These are phyloP conservation scores for Drosophila austrosaltans DNA, from an alignment of 2,888 invertebrate species.

Conservation along the genomic window DNA sequence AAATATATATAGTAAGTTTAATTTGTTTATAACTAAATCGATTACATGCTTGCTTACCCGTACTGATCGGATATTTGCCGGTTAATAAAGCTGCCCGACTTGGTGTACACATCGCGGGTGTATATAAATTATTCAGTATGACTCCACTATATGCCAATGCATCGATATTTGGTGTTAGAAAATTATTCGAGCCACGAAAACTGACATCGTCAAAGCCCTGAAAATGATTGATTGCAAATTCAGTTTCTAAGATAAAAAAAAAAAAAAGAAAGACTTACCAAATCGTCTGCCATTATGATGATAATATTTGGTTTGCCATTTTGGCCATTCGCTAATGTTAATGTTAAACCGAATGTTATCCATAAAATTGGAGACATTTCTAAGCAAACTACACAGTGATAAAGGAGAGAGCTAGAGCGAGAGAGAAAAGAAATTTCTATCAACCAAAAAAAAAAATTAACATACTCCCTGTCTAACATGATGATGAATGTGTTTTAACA, in stretches of 20 bases:
- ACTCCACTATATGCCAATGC: slow-evolving; percentile 92
- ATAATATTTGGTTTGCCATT: slow-evolving; percentile 87
- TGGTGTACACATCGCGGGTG: slow-evolving; percentile 93
- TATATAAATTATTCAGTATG: slow-evolving; percentile 91
- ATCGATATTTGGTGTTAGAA: slow-evolving; percentile 95
- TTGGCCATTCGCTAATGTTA: slow-evolving; percentile 1
- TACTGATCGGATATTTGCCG: slow-evolving; percentile 93
- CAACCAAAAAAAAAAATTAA: slow-evolving; percentile 7
- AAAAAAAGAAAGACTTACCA: slow-evolving; percentile 85
- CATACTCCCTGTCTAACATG: slow-evolving; percentile 9
- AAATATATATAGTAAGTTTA: background rate
- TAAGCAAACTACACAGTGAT: background rate
- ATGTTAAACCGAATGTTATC: slow-evolving; percentile 20
- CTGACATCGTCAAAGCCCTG: slow-evolving; percentile 97
- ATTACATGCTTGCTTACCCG: slow-evolving; percentile 84
- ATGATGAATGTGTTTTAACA: background rate
- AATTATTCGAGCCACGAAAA: slow-evolving; percentile 94
- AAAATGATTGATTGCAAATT: background rate
- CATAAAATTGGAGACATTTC: slow-evolving; percentile 16
- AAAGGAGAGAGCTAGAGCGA: slow-evolving; percentile 7
- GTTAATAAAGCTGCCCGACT: slow-evolving; percentile 92
- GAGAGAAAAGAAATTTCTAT: slow-evolving; percentile 25
- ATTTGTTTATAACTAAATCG: no score
- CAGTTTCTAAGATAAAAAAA: background rate
- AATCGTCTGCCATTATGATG: slow-evolving; percentile 91